A percentile compares a stretch with the other conserved stretches of the same genome.
Evolutionary conservation across 2,113 vertebrate genomes (phyloP).

Genomic region (Noturus placidus): DNA sequence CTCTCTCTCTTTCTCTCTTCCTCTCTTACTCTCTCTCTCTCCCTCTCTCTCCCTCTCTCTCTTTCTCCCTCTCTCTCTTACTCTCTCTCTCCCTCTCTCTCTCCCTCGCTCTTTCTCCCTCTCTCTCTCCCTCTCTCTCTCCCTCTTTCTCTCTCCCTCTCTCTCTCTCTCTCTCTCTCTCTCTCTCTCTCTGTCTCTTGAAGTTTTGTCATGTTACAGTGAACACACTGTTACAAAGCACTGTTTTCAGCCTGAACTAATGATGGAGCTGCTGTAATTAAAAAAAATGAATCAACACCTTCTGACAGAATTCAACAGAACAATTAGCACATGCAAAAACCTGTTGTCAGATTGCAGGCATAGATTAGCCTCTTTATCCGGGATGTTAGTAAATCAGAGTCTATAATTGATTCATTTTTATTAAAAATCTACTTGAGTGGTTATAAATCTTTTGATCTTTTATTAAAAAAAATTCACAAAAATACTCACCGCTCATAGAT

Average conservation of each 20-base stretch:
- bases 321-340: not conserved
- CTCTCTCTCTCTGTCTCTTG: too few species aligned
- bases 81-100: too few species aligned
- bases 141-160: not conserved
- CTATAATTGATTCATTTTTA: not conserved
- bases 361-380: not conserved
- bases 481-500: too few species aligned
- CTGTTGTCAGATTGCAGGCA: not conserved
- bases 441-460: not conserved
- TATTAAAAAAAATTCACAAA: too few species aligned
- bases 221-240: not conserved
- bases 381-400: not conserved
- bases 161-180: too few species aligned
- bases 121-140: too few species aligned
- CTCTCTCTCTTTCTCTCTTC: too few species aligned
- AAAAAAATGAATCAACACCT: constrained; percentile 11
- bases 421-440: not conserved
- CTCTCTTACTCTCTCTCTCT: too few species aligned
- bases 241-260: not conserved
- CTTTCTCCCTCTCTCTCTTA: too few species aligned
- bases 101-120: too few species aligned
- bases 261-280: not conserved
- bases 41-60: too few species aligned
- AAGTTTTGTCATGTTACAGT: not conserved
- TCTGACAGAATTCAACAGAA: not conserved